Conservation (phyloP, 2,113 vertebrate genomes). For the Microtus oregoni region DNA sequence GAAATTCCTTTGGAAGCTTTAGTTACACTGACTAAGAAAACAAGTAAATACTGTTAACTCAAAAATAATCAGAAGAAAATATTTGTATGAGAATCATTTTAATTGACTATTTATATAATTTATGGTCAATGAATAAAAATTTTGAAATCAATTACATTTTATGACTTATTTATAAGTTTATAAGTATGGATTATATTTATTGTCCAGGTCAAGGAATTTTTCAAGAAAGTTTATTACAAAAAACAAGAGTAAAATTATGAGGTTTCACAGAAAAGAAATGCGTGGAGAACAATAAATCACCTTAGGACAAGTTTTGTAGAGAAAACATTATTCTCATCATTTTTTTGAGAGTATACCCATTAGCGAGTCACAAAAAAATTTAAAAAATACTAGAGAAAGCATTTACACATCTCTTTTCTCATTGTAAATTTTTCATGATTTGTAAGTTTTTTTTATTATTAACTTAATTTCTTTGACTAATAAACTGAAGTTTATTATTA, state of each 20-base stretch:
- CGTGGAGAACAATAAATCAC: not conserved
- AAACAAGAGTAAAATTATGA: not conserved
- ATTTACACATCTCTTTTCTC: not conserved
- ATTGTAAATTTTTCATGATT: not conserved
- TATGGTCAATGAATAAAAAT: not conserved
- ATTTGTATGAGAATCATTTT: not conserved
- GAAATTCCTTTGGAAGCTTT: not conserved
- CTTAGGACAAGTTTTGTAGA: not conserved
- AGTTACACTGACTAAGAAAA: not conserved
- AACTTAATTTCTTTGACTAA: not conserved
- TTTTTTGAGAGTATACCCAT: not conserved
- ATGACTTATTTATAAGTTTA: not conserved
- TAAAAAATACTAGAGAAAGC: not conserved
- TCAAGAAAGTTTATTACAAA: not conserved
- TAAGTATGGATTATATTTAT: not conserved
- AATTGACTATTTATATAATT: not conserved
- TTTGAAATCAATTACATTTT: not conserved
- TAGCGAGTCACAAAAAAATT: not conserved
- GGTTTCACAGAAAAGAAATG: not conserved
- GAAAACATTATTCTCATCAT: not conserved
- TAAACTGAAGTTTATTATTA: not conserved
- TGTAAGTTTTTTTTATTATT: not conserved
- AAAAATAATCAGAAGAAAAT: conserved; percentile 21
- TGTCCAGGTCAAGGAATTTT: not conserved
- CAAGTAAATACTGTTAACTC: not conserved